phyloP scores from a whole-genome alignment of 2,113 vertebrate genomes.

The Nothobranchius furzeri region DNA sequence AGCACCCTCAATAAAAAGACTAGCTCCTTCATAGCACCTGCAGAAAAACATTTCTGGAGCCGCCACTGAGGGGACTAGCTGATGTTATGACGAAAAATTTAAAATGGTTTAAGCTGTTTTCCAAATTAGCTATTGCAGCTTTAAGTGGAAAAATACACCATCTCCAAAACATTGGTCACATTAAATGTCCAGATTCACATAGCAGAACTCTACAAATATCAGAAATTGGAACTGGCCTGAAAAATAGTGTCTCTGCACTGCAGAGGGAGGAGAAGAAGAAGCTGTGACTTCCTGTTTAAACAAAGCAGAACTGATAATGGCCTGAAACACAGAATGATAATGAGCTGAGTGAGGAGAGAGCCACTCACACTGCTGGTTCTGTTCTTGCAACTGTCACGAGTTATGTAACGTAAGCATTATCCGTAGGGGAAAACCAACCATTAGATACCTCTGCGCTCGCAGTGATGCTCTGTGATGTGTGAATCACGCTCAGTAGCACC shows the following conservation, averaged over 20 bases:
- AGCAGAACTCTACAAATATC: too few relatives aligned
- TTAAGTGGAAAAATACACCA: too few relatives aligned
- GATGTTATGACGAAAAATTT: too few relatives aligned
- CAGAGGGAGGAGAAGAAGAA: not conserved
- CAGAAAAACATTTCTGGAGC: too few relatives aligned
- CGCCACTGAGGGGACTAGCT: too few relatives aligned
- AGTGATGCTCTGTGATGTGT: not conserved
- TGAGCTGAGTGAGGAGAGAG: conserved; percentile 27
- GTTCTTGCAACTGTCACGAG: conserved; percentile 27
- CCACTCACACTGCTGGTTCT: not conserved
- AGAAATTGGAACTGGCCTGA: too few relatives aligned
- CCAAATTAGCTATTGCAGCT: too few relatives aligned
- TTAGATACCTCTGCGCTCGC: not conserved
- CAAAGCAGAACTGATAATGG: conserved; percentile 13
- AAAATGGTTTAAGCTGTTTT: too few relatives aligned
- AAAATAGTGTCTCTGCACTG: not conserved
- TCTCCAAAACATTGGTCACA: too few relatives aligned
- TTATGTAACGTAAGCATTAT: conserved; percentile 46
- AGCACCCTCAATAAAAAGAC: too few relatives aligned
- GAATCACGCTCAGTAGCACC: not conserved
- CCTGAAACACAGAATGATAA: conserved; percentile 21
- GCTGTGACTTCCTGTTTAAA: conserved; percentile 28
- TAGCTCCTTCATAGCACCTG: too few relatives aligned
- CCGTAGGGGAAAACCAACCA: not conserved
- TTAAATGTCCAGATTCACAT: too few relatives aligned